Conservation (phyloP, 53 echinoderm and acorn worm genomes). For the Actinopyga echinites region DNA sequence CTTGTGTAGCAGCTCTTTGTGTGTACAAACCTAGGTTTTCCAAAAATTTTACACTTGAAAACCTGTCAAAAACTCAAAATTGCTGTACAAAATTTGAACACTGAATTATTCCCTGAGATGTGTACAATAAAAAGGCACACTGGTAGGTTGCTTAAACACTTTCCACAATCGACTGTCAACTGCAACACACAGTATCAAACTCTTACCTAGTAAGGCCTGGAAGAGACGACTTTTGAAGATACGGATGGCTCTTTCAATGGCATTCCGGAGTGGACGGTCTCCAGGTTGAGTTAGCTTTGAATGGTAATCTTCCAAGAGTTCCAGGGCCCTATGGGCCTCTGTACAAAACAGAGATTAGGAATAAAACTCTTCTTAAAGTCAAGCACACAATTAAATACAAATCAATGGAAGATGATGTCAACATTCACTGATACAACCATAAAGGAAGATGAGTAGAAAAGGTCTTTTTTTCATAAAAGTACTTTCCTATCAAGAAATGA, state of each 20-base stretch:
- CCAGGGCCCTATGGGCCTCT: slow-evolving; percentile 97
- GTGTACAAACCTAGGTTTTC: no score
- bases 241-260: slow-evolving; percentile 91
- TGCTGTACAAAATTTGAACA: no score
- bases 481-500: no score
- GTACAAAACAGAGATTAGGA: slow-evolving; percentile 18
- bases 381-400: not conserved
- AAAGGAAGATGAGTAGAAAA: no score
- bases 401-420: not conserved
- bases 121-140: no score
- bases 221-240: slow-evolving; percentile 98
- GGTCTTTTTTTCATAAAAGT: no score
- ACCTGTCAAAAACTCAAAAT: no score
- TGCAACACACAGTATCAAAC: not conserved
- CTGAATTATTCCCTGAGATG: no score
- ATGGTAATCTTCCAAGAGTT: slow-evolving; percentile 96
- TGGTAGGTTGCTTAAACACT: no score
- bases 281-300: slow-evolving; percentile 83
- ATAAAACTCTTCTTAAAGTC: not conserved
- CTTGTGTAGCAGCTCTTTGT: no score
- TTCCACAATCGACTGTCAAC: no score
- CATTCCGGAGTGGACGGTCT: slow-evolving; percentile 93
- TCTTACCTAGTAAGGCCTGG: slow-evolving; percentile 89
- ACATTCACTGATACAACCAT: not conserved
- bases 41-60: no score